Percentiles rank a stretch among this genome's conserved stretches.
Conservation (phyloP, 2,797 vertebrate species). For the Tenualosa ilisha region DNA sequence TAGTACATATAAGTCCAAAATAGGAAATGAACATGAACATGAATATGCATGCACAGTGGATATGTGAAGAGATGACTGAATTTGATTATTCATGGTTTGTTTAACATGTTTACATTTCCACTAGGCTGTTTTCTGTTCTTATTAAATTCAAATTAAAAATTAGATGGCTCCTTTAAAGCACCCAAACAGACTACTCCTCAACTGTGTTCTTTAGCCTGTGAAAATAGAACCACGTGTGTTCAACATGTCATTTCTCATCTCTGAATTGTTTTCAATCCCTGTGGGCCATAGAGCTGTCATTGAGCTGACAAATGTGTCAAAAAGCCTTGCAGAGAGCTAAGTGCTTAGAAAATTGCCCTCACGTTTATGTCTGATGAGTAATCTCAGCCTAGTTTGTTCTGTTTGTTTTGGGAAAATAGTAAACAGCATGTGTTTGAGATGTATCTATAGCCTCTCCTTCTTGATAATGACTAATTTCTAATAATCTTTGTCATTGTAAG, state of each 20-base stretch:
- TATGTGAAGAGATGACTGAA: background rate
- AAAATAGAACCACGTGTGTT: constrained; percentile 30
- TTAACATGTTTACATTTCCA: constrained; percentile 37
- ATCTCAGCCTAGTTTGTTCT: background rate
- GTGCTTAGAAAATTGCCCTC: constrained; percentile 14
- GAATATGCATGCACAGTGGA: background rate
- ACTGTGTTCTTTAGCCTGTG: too few species aligned
- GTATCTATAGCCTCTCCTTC: background rate
- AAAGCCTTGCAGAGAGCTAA: background rate
- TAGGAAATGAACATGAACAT: background rate
- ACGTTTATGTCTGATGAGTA: background rate
- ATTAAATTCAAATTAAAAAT: background rate
- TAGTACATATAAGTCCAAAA: background rate
- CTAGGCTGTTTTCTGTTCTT: constrained; percentile 31
- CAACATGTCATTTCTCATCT: constrained; percentile 40
- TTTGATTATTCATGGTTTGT: constrained; percentile 20
- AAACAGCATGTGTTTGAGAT: background rate
- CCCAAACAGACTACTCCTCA: too few species aligned
- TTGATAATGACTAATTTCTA: background rate
- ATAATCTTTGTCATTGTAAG: background rate
- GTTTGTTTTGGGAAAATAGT: background rate
- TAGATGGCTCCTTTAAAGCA: constrained; percentile 33
- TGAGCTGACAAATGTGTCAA: constrained; percentile 6
- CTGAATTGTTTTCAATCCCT: constrained; percentile 33
- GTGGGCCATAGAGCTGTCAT: background rate